Evolutionary conservation across 2,888 invertebrate species (phyloP).

Genomic region (Lasioglossum zephyrum): DNA sequence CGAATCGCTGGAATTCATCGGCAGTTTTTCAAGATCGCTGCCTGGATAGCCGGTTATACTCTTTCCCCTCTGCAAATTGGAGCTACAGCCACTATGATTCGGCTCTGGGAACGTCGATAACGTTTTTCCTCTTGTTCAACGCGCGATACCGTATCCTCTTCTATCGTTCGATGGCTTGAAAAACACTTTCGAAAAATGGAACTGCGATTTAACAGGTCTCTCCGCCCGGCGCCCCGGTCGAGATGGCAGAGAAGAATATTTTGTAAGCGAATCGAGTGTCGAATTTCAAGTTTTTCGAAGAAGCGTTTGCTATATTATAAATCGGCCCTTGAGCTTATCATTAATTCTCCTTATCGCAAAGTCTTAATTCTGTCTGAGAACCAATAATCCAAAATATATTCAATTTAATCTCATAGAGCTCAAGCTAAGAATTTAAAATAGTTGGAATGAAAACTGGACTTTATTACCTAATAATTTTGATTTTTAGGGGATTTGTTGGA

Average conservation of each 20-base stretch:
- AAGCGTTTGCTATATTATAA: no score
- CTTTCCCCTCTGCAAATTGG: neutral
- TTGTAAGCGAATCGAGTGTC: no score
- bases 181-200: neutral
- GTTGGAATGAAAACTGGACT: no score
- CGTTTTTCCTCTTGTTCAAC: neutral
- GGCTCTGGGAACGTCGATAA: neutral
- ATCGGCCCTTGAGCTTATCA: no score
- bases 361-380: no score
- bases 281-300: neutral
- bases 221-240: no score
- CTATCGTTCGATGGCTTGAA: neutral
- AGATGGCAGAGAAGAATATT: no score
- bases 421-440: no score
- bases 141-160: neutral
- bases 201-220: neutral
- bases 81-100: neutral
- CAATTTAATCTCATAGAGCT: no score
- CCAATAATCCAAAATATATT: no score
- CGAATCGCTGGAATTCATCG: neutral
- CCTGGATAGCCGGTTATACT: neutral
- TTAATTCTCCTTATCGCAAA: no score
- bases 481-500: neutral
- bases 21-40: neutral
- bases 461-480: neutral